Base-by-base conservation (phyloP, 2,797 vertebrate species). In the Catostomus latipinnis region DNA sequence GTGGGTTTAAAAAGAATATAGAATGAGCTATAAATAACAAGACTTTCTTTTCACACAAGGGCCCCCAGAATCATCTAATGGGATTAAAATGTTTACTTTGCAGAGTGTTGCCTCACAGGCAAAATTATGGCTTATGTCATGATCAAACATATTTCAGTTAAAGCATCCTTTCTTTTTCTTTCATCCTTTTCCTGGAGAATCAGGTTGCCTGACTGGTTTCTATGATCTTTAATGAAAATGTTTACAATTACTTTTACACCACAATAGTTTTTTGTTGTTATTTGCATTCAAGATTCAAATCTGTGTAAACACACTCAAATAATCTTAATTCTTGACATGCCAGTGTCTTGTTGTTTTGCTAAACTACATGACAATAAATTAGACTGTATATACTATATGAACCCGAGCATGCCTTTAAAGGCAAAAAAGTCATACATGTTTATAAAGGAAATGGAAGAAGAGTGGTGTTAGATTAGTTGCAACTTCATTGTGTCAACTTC, bases 71-170 rank as follows among this genome's bases (percentile, higher is more conserved):
- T 84, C 69, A 81, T 86, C 82, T 88, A 91, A 91, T 89, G 85
- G 90, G 90, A 93, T 93, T 92, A 92, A 87, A 87, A 84, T 90
- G 84, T 91, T 92, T 89, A 90, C 88, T 86, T 91, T 87, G 75
- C 80, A 71, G 84, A 69, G 84, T 77, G 86, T 87, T 80, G 81
- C 22, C 84, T 79, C 60, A 76, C 11, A 73, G 80, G 76, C 63
- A 46, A 68, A 82, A 46, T 53, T 45, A 83, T 84, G 71, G 60
- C 14, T 53, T 56, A 78, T 49, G 71, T 81, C 82, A 78, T 74
- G 56, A 61, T 69, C 48, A 61, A 60, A 70, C 53, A 66, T 52
- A 63, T 81, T 78, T 34, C 34, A 34, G 34, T 34, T 34, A 34
- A 34, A 34, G 34, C 34, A 34, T 34, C 34, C 34, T 34, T 34